Evolutionary conservation across 1,140 invertebrate species (phyloP), one percentile per base, ranked within the genome.

Genomic region (Hestina assimilis): DNA sequence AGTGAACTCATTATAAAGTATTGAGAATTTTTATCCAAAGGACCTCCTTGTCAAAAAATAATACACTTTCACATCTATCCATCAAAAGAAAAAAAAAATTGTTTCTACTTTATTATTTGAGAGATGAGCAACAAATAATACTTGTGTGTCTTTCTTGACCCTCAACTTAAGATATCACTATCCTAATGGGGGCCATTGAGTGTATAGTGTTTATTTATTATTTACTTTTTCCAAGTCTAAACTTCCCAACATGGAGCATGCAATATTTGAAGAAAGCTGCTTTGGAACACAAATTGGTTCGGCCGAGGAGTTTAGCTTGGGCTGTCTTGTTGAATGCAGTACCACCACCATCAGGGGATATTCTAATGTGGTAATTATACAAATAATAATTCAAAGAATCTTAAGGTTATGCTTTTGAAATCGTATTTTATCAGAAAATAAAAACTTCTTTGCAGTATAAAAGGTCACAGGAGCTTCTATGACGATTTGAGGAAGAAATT

Each of bases 231-330:
- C 63, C 12, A 48, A 87, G 83, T 26, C 61, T 87, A 33, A 68
- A 74, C 8, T 70, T 72, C 42, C 66, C 79, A 51, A 74, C 72
- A 74, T 87, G 84, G 84, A 79, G 67, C 50, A 33, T 84, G 33
- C 77, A 83, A 8, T 60, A 59, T 35, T 56, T 87, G 41, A 77
- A 72, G 53, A 53, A 59, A 21, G 68, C 78, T 26, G 79, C 82
- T 0, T 53, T 74, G 8, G 67, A 86, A 47, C 76, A 71, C 11
- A 68, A 59, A 19, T 42, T 86, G 15, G 69, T 70, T 1, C 59
- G 77, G 3, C 84, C 84, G 4, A 59, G 81, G 3, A 81, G 78
- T 38, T 58, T 87, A 5, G 83, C 83, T 0, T 88, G 84, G 83
- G 79, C 78, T 2, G 78, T 88, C 4, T 31, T 88, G 55, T 57